Base-by-base conservation (phyloP, 2,888 invertebrate genomes). In the Tridacna crocea region DNA sequence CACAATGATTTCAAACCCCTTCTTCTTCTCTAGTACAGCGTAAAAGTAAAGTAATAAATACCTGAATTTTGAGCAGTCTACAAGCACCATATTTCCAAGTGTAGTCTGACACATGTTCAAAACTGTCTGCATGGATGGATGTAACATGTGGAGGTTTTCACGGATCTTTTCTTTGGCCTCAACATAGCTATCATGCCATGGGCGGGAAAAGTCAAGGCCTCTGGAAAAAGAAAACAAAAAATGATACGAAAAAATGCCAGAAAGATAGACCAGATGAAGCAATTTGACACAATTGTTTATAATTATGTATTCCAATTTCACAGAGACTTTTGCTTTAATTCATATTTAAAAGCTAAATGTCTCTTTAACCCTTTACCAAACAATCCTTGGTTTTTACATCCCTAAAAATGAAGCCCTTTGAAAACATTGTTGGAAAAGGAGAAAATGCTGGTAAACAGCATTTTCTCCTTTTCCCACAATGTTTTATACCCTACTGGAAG, bases 61-160 rank as follows among this genome's bases (percentile, higher is more conserved):
- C 92, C 93, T 91, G 89, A 91, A 92, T 55, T 89, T 87, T 26
- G 91, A 91, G 74, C 92, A 91, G 85, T 94, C 93, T 13, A 94
- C 92, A 8, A 94, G 88, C 46, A 93, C 89, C 90, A 93, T 92
- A 70, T 88, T 90, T 8, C 93, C 93, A 11, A 94, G 91, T 15
- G 93, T 92, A 8, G 89, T 88, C 86, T 94, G 93, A 82, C 94
- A 94, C 91, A 94, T 91, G 47, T 91, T 89, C 26, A 94, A 88
- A 10, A 94, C 91, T 10, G 84, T 89, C 89, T 93, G 93, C 92
- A 94, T 93, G 55, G 94, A 93, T 10, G 94, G 94, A 82, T 94
- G 94, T 17, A 94, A 88, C 55, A 92, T 90, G 87, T 94, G 93
- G 24, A 94, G 91, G 79, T 92, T 92, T 15, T 90, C 88, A 8